Evolutionary conservation across 1,140 invertebrate species (phyloP), one percentile per base, ranked within the genome.

Genomic region (Zaprionus capensis): DNA sequence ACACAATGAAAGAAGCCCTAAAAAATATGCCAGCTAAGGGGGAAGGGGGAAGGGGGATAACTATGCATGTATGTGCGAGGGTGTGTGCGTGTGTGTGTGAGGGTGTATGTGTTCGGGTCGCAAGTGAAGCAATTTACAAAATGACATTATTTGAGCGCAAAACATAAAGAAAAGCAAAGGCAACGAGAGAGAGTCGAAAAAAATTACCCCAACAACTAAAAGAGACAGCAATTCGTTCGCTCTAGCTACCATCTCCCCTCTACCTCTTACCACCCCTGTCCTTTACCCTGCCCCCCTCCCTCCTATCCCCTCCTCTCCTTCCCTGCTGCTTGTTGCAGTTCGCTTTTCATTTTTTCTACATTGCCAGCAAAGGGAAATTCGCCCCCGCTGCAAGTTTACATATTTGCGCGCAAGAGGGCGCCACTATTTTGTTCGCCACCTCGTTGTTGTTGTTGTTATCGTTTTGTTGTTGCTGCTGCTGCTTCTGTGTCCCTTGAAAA

Each of bases 91-190:
- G 14, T 49, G n/a, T 14, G 17, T 55, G 28, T 49, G 17, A 5
- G 31, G 36, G 28, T 1, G 11, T 51, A 11, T 51, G 46, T 24
- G 20, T 24, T 22, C 20, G 41, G 15, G 12, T 41, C 38, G 59
- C 57, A 44, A 84, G 73, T 84, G 81, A 81, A 85, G 81, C 82
- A 84, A 84, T 84, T 84, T 84, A 84, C 78, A 63, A 84, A 84
- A 84, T 84, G 81, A 85, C 81, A 84, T 84, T 84, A 84, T 84
- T 85, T 85, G 78, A 84, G 81, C 82, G 82, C 78, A 85, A 77
- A 70, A 58, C 81, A 84, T 85, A 85, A 85, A 84, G 81, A 84
- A 74, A 79, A 31, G 36, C 28, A 24, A 20, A 56, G 63, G 51
- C 34, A 22, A 58, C 24, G 41, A 15, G 15, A 20, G 70, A 71